Evolutionary conservation across 2,113 vertebrate species (phyloP).

Genomic region (Barbus barbus): DNA sequence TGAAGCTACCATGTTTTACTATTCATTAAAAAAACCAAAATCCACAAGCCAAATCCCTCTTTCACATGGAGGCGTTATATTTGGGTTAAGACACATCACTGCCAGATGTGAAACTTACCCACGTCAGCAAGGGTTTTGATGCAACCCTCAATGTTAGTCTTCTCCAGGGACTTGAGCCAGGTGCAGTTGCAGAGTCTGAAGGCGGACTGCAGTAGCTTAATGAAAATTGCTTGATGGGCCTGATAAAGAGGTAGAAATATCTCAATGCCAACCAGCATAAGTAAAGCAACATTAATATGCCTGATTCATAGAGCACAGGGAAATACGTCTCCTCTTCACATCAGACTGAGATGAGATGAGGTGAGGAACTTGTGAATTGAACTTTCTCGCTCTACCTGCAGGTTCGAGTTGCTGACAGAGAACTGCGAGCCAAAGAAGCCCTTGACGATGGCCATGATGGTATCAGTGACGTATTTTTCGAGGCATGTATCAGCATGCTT

Average conservation of each 20-base stretch:
- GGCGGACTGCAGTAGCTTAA: conserved; percentile 89
- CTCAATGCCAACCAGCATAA: background rate
- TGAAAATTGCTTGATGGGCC: conserved; percentile 92
- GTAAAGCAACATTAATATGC: conserved; percentile 2
- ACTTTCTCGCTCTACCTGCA: conserved; percentile 79
- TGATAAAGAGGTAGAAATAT: conserved; percentile 53
- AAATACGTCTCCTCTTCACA: background rate
- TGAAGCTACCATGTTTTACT: too few relatives aligned
- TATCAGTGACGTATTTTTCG: conserved; percentile 93
- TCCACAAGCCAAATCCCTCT: too few relatives aligned
- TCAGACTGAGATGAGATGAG: background rate
- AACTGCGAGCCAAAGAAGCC: conserved; percentile 96
- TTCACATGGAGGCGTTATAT: too few relatives aligned
- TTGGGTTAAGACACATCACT: too few relatives aligned
- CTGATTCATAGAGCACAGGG: background rate
- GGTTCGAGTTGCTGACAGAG: conserved; percentile 93
- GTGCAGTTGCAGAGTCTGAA: conserved; percentile 91
- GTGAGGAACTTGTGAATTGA: background rate
- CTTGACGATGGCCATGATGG: conserved; percentile 92
- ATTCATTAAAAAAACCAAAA: too few relatives aligned
- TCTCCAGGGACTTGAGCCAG: conserved; percentile 86
- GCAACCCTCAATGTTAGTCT: conserved; percentile 89
- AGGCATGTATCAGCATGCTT: conserved; percentile 84
- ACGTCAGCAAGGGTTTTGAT: conserved; percentile 95
- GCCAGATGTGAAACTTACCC: conserved; percentile 74